phyloP scores from a whole-genome alignment of 2,113 vertebrate species.

The Pterophyllum scalare region DNA sequence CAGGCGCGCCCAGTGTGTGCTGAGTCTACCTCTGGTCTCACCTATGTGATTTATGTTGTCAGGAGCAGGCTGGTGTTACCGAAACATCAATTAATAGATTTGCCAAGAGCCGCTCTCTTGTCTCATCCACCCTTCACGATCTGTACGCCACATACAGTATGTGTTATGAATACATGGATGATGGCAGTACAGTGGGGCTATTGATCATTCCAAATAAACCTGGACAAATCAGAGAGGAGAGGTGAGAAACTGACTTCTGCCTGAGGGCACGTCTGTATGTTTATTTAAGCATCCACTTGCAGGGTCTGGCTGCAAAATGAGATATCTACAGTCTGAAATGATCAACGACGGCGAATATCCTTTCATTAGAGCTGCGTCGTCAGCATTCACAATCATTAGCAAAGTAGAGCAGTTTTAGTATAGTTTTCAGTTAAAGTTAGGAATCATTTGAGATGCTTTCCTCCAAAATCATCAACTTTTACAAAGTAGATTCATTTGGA shows the following conservation, averaged over 20 bases:
- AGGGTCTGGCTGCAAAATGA: conserved; percentile 17
- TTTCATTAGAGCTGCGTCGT: conserved; percentile 25
- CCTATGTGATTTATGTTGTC: conserved; percentile 47
- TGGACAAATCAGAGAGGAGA: conserved; percentile 31
- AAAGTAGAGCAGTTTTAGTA: conserved; percentile 4
- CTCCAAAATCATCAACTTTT: conserved; percentile 15
- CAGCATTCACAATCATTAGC: conserved; percentile 27
- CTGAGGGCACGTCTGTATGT: not conserved
- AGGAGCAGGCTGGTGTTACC: conserved; percentile 29
- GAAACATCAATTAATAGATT: conserved; percentile 47
- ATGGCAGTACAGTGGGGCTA: conserved; percentile 35
- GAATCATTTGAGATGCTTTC: conserved; percentile 13
- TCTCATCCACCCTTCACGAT: not conserved
- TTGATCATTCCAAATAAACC: conserved; percentile 53
- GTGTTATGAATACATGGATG: conserved; percentile 24
- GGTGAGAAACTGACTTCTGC: not conserved
- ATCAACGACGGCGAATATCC: conserved; percentile 40
- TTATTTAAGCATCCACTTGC: conserved; percentile 2
- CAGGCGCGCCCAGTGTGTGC: not conserved
- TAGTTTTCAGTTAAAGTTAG: conserved; percentile 32
- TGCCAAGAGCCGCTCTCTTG: conserved; percentile 21
- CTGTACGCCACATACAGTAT: not conserved
- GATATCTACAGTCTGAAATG: conserved; percentile 4
- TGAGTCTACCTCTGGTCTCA: conserved; percentile 21
- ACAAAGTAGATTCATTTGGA: not conserved